phyloP scores from a whole-genome alignment of 2,888 invertebrate genomes.

The Orchestes rusci region DNA sequence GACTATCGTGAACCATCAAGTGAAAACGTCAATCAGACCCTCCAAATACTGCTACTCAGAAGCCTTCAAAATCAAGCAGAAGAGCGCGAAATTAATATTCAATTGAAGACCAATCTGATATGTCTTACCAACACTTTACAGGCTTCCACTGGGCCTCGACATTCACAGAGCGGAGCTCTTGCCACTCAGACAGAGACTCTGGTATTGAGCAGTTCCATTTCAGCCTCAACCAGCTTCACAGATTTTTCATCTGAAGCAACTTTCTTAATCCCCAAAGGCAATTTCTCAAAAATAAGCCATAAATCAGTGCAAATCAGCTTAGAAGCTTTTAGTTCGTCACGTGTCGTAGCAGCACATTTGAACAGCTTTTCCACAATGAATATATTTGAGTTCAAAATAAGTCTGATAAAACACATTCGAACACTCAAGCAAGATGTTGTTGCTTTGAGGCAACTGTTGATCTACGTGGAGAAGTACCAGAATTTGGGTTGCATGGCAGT shows the following conservation, averaged over 20 bases:
- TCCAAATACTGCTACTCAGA: too few relatives aligned
- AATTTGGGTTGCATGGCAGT: background rate
- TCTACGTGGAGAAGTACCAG: constrained; percentile 2
- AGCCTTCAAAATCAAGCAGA: constrained; percentile 7
- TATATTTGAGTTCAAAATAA: constrained; percentile 11
- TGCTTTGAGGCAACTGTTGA: constrained; percentile 7
- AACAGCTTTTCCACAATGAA: too few relatives aligned
- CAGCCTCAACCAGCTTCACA: background rate
- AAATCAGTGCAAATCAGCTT: constrained; percentile 3
- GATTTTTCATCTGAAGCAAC: background rate
- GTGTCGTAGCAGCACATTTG: too few relatives aligned
- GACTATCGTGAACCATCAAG: too few relatives aligned
- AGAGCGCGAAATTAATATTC: constrained; percentile 8
- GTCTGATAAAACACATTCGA: constrained; percentile 6
- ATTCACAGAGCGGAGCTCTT: too few relatives aligned
- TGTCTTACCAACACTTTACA: constrained; percentile 9
- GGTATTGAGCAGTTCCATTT: too few relatives aligned
- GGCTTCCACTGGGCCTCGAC: too few relatives aligned
- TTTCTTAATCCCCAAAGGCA: background rate
- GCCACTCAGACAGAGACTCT: too few relatives aligned
- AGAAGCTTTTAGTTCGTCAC: too few relatives aligned
- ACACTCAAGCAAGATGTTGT: constrained; percentile 13
- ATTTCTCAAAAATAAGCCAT: constrained; percentile 9
- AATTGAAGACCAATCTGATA: constrained; percentile 9
- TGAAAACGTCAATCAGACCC: too few relatives aligned